Conservation (phyloP, 2,113 vertebrate genomes). For the Lates calcarifer region DNA sequence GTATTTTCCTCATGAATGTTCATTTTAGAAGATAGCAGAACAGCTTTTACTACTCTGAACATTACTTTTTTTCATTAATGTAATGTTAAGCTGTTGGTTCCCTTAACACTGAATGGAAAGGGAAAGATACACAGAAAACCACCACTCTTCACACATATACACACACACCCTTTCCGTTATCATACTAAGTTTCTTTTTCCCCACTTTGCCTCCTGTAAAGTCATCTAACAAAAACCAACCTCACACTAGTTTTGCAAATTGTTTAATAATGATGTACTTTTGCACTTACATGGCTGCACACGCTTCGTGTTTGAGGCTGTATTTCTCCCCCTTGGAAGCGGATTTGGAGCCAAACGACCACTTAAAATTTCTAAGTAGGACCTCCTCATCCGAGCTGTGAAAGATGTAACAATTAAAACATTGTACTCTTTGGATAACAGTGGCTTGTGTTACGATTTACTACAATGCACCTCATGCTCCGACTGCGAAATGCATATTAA, state of each 20-base stretch:
- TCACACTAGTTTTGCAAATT: neutral
- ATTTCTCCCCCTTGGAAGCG: conserved; percentile 45
- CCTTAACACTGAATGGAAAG: neutral
- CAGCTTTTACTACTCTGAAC: too few relatives aligned
- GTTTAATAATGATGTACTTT: rapidly evolving
- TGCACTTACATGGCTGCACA: conserved; percentile 63
- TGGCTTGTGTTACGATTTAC: neutral
- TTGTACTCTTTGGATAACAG: rapidly evolving
- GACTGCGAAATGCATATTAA: neutral
- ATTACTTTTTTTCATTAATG: neutral
- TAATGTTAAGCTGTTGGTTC: neutral
- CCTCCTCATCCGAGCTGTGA: conserved; percentile 76
- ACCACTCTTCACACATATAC: too few relatives aligned
- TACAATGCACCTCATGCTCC: too few relatives aligned
- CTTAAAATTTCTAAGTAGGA: conserved; percentile 81
- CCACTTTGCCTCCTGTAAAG: neutral
- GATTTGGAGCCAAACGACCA: conserved; percentile 56
- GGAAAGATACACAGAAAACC: neutral
- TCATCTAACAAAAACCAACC: neutral
- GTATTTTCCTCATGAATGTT: neutral
- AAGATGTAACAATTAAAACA: neutral
- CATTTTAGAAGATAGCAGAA: neutral
- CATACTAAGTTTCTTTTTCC: neutral
- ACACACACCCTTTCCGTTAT: neutral
- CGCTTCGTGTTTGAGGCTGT: conserved; percentile 1